Evolutionary conservation across 2,113 vertebrate species (phyloP), one percentile per base, ranked within the genome.

Genomic region (Pseudorasbora parva): DNA sequence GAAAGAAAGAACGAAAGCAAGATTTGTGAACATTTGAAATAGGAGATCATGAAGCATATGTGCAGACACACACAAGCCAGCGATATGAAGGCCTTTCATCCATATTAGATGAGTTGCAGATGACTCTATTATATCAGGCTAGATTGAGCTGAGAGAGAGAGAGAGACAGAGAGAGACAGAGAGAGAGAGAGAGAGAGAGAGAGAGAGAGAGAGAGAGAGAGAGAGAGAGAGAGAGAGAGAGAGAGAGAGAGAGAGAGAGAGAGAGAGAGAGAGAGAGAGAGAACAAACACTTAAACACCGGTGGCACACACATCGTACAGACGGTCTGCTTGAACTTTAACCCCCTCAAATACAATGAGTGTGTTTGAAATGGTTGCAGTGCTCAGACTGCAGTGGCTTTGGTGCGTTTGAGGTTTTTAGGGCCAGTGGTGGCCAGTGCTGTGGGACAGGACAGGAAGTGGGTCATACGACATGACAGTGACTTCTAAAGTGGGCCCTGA

Each of bases 101-200:
- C 89, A 91, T 93, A 94, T 94, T 89, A 86, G 66, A 90, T 91
- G 93, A 93, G 89, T 91, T 91, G 89, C 87, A 92, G 92, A 94
- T 92, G 93, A 92, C 89, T 93, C 92, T 94, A 94, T 95, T 95
- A 93, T 91, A 92, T 88, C 85, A 82, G 92, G 90, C 64, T 75
- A 92, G 89, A 90, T 72, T 81, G 54, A 54, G 43, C 17, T 9
- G 41, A 49, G 43, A 12, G 43, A 45, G 43, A 45, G 2, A 41
- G 37, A 69, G 15, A 69, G 33, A 60, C 10, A 3, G 56, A 37
- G 43, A 37, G 33, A 37, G 27, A 41, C 8, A 33, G 33, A 68
- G 12, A 68, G 64, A 57, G 21, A 2, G 54, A 21, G 51, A 19
- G 47, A 14, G 47, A 54, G 51, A 17, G 49, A 51, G 21, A 59